phyloP scores from a whole-genome alignment of 1,140 invertebrate species.

The Macrosteles quadrilineatus region DNA sequence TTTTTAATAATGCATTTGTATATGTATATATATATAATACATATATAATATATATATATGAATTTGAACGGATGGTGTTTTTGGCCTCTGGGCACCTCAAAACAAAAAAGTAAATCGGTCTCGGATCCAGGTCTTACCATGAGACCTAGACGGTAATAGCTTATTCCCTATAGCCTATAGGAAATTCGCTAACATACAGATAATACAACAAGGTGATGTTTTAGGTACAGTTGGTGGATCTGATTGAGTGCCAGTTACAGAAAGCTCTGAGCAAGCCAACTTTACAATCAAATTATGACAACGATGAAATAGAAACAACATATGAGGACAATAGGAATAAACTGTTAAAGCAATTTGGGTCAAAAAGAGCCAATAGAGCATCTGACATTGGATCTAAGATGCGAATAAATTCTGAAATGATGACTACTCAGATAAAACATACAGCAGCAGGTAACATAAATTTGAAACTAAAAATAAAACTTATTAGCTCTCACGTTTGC shows the following conservation, averaged over 20 bases:
- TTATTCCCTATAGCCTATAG: too few relatives aligned
- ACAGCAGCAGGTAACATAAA: not conserved
- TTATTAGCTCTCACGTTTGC: too few relatives aligned
- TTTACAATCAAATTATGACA: slow-evolving; percentile 3
- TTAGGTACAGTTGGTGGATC: not conserved
- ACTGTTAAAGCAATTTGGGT: not conserved
- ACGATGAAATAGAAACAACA: not conserved
- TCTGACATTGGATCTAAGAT: not conserved
- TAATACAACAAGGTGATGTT: not conserved
- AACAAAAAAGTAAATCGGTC: too few relatives aligned
- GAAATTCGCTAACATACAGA: too few relatives aligned
- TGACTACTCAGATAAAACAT: not conserved
- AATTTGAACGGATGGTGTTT: too few relatives aligned
- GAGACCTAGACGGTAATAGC: too few relatives aligned
- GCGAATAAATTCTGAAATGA: not conserved
- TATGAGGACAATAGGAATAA: not conserved
- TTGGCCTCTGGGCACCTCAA: too few relatives aligned
- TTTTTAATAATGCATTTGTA: too few relatives aligned
- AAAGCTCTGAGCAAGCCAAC: not conserved
- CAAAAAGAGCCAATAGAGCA: not conserved
- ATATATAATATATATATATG: too few relatives aligned
- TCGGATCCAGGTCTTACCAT: too few relatives aligned
- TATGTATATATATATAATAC: too few relatives aligned
- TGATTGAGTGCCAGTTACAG: not conserved
- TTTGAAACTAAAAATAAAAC: too few relatives aligned